Base-by-base conservation (phyloP, 2,113 vertebrate species). In the Psophia crepitans region DNA sequence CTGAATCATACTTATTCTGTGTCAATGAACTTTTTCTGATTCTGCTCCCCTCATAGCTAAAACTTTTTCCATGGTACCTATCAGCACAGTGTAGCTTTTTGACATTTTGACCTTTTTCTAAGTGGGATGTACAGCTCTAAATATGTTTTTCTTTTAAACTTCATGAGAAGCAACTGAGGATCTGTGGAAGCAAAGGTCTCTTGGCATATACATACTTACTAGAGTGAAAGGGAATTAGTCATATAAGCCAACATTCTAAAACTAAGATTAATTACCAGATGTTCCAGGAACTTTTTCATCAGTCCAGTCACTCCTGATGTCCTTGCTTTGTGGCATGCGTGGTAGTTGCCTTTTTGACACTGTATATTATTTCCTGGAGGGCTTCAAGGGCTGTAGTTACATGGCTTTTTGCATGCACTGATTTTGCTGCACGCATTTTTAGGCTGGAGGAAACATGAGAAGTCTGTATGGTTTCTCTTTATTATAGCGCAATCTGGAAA, bases 251-350 rank as follows among this genome's bases (percentile, higher is more conserved):
- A 87, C 4, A 64, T 86, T 90, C 65, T 18, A 43, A 63, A 97
- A 91, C 53, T 23, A 60, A 88, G 75, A 93, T 76, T 94, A 97
- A 95, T 93, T 89, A 84, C 65, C 21, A 89, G 58, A 93, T 93
- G 39, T 85, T 96, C 92, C 76, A 95, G 68, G 88, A 97, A 82
- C 57, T 85, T 87, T 51, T 84, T 93, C 75, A 91, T 91, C 46
- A 27, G 15, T 49, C 33, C 57, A 35, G 37, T 75, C 61, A 70
- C 51, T 65, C 32, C 24, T 37, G 76, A 30, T 60, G 84, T 56
- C 82, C 69, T 94, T 92, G 76, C 27, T 79, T 89, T 89, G 44
- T 54, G 44, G 79, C 85, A 11, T 69, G 75, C 48, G 48, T 15
- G 22, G 23, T 71, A 76, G 41, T 58, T 87, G 58, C 39, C 48